A percentile compares a stretch with the other conserved stretches of the same genome.
Conservation (phyloP, 1,140 invertebrate species). For the Prorops nasuta region DNA sequence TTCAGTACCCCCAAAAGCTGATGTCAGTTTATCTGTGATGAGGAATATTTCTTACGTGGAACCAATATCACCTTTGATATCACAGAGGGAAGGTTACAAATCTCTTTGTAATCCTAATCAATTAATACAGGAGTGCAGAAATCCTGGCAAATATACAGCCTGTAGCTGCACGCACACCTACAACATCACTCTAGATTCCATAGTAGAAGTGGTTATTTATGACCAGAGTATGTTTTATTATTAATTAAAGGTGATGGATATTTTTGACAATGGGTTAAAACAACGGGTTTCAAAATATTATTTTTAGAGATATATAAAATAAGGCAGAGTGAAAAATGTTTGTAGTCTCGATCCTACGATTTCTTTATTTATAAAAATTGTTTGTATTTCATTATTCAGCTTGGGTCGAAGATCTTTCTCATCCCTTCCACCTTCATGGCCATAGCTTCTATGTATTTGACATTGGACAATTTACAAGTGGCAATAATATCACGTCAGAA, state of each 20-base stretch:
- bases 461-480: conserved; percentile 25
- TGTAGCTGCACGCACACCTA: conserved; percentile 19
- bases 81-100: conserved; percentile 31
- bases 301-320: no score
- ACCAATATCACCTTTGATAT: conserved; percentile 52
- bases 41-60: conserved; percentile 52
- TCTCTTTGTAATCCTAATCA: conserved; percentile 3
- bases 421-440: conserved; percentile 37
- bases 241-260: no score
- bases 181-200: not conserved
- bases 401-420: no score
- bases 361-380: no score
- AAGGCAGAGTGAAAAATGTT: no score
- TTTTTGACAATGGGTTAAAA: no score
- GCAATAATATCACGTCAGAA: conserved; percentile 60
- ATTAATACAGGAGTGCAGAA: not conserved
- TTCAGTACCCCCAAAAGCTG: no score
- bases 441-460: conserved; percentile 22
- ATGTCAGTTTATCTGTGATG: no score
- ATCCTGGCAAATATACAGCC: not conserved
- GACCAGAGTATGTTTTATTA: conserved; percentile 14
- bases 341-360: no score
- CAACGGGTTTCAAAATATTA: no score
- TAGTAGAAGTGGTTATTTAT: conserved; percentile 23
- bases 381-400: no score